Percentiles rank a stretch among this genome's conserved stretches.
phyloP scores from a whole-genome alignment of 2,797 vertebrate species.

The Oreochromis grahami region DNA sequence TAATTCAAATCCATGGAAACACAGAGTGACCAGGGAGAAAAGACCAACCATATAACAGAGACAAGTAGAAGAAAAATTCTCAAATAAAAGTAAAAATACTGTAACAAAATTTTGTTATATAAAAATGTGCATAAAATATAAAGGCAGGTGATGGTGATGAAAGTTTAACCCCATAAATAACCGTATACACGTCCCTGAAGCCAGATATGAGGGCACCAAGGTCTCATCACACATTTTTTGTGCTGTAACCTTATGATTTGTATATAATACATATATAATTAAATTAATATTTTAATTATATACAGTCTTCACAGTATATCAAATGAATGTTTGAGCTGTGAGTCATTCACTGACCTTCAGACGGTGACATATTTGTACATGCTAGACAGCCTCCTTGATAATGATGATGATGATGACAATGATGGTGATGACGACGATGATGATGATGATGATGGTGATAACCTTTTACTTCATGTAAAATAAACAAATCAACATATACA shows the following conservation, averaged over 20 bases:
- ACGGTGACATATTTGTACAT: neutral
- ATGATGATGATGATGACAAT: neutral
- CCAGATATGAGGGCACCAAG: neutral
- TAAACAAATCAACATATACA: neutral
- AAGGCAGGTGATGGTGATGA: neutral
- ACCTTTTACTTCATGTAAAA: neutral
- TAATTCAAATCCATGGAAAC: neutral
- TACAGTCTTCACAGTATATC: neutral
- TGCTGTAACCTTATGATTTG: neutral
- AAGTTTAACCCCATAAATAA: neutral
- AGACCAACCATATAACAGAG: rapidly evolving
- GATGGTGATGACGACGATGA: rapidly evolving
- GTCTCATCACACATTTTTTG: neutral
- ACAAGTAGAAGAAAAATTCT: rapidly evolving
- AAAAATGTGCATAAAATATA: neutral
- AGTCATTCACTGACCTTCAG: neutral
- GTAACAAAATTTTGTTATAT: neutral
- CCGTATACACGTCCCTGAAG: rapidly evolving
- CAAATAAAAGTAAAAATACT: neutral
- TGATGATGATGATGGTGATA: neutral
- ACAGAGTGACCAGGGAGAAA: neutral
- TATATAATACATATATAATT: neutral
- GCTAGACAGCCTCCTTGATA: neutral
- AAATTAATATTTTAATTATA: neutral
- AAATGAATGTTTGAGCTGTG: neutral